Conservation (phyloP, 2,113 vertebrate genomes). For the Lampris megalopsis region DNA sequence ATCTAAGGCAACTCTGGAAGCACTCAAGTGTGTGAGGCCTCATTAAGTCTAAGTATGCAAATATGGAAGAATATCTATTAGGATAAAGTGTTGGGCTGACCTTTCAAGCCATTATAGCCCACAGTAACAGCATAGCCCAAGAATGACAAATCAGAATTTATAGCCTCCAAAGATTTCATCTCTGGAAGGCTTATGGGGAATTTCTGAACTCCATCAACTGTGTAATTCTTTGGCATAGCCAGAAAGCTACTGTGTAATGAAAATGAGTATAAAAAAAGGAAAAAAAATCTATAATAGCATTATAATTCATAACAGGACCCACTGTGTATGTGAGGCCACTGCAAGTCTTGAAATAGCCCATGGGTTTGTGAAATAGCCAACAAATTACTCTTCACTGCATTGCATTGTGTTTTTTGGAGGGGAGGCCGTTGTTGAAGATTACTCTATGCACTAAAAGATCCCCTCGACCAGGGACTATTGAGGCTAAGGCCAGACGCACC, state of each 20-base stretch:
- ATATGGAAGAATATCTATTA: slow-evolving; percentile 33
- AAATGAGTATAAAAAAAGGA: slow-evolving; percentile 13
- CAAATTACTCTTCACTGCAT: background rate
- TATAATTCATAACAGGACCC: slow-evolving; percentile 25
- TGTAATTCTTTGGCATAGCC: slow-evolving; percentile 32
- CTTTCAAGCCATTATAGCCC: slow-evolving; percentile 27
- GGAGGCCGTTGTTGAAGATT: background rate
- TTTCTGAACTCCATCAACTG: slow-evolving; percentile 22
- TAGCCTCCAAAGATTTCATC: slow-evolving; percentile 26
- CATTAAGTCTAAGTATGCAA: slow-evolving; percentile 42
- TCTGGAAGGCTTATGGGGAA: slow-evolving; percentile 20
- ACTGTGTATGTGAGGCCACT: slow-evolving; percentile 3
- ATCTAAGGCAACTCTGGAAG: slow-evolving; percentile 22
- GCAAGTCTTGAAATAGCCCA: slow-evolving; percentile 3
- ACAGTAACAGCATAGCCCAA: slow-evolving; percentile 2
- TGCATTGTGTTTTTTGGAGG: background rate
- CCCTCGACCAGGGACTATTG: too few species aligned
- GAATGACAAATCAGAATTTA: slow-evolving; percentile 41
- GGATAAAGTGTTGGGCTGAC: slow-evolving; percentile 27
- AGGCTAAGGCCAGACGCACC: slow-evolving; percentile 80
- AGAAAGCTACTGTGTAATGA: slow-evolving; percentile 31
- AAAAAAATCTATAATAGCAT: background rate
- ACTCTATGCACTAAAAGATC: background rate
- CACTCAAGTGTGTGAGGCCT: slow-evolving; percentile 27
- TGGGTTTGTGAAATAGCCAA: background rate